phyloP scores from a whole-genome alignment of 2,797 vertebrate genomes.

The Eulemur albifrons region DNA sequence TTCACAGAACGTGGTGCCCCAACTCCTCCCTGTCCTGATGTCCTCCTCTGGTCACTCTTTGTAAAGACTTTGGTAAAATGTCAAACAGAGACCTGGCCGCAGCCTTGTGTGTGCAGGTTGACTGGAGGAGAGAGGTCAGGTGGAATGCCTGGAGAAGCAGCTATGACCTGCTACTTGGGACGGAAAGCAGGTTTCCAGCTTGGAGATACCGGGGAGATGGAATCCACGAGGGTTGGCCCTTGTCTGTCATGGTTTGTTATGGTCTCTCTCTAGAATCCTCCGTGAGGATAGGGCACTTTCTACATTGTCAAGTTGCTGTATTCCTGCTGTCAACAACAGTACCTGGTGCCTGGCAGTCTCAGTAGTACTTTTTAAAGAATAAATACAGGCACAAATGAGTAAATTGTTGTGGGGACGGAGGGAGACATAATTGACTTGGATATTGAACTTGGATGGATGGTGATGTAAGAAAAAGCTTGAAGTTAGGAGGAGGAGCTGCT shows the following conservation, averaged over 20 bases:
- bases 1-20: background rate
- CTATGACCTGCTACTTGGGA: background rate
- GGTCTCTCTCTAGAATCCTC: background rate
- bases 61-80: background rate
- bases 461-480: background rate
- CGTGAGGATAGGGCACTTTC: background rate
- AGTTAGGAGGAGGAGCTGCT: background rate
- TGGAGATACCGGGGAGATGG: background rate
- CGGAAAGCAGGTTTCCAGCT: background rate
- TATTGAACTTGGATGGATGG: background rate
- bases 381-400: background rate
- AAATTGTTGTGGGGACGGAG: background rate
- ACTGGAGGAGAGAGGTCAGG: background rate
- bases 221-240: background rate
- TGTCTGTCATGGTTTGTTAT: background rate
- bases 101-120: background rate
- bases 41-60: background rate
- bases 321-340: background rate
- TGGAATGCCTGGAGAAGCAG: background rate
- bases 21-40: background rate
- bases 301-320: background rate
- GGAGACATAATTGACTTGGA: background rate
- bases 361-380: background rate
- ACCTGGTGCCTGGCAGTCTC: background rate
- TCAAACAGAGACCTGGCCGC: background rate